Conservation (phyloP, 2,113 vertebrate genomes). For the Gymnarchus niloticus region DNA sequence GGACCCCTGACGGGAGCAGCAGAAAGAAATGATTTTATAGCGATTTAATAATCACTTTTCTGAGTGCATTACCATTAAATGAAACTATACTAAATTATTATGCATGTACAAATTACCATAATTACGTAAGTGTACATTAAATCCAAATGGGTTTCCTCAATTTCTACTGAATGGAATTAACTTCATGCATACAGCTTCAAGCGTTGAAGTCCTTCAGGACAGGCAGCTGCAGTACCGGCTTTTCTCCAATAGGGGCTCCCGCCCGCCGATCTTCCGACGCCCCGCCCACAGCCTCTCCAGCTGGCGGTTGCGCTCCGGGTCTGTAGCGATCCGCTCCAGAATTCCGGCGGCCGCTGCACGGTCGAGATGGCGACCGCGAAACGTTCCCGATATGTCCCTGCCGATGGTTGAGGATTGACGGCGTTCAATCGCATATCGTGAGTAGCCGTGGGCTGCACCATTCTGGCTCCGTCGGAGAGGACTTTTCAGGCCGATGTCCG, state of each 20-base stretch:
- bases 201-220: too few relatives aligned
- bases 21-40: too few relatives aligned
- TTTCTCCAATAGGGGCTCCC: slow-evolving; percentile 8
- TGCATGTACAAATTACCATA: background rate
- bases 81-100: background rate
- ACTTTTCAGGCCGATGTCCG: background rate
- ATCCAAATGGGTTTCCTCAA: background rate
- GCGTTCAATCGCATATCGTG: slow-evolving; percentile 25
- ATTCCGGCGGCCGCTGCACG: slow-evolving; percentile 19
- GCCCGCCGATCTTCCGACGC: background rate
- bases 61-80: background rate
- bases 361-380: slow-evolving; percentile 30
- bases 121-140: background rate
- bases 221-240: background rate
- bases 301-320: background rate
- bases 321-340: slow-evolving; percentile 14
- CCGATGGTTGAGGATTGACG: slow-evolving; percentile 33
- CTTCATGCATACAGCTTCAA: background rate
- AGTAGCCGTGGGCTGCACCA: slow-evolving; percentile 18
- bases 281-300: background rate
- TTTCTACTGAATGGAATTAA: background rate
- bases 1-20: too few relatives aligned
- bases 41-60: background rate
- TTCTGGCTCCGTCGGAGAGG: background rate
- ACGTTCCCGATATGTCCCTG: slow-evolving; percentile 9